phyloP scores from a whole-genome alignment of 2,797 vertebrate genomes.

The Loris lydekkerianus region DNA sequence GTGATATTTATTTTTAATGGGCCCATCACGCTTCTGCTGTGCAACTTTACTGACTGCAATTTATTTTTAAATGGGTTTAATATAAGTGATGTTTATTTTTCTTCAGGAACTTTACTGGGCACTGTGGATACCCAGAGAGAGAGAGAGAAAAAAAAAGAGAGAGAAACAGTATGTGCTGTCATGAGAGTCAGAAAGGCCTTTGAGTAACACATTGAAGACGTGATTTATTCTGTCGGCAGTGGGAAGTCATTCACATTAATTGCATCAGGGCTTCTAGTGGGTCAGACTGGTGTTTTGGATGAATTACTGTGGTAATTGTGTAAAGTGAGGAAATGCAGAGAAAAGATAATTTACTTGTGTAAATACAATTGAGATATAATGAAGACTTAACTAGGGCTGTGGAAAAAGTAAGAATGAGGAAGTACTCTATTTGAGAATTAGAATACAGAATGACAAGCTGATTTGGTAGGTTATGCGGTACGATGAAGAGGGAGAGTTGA shows the following conservation, averaged over 20 bases:
- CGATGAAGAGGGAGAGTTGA: not conserved
- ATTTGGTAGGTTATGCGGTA: not conserved
- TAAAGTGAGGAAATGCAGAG: not conserved
- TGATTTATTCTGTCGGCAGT: constrained; percentile 37
- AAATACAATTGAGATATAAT: not conserved
- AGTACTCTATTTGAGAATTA: not conserved
- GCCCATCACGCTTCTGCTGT: too few species aligned
- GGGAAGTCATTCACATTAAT: not conserved
- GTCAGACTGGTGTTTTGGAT: not conserved
- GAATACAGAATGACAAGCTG: not conserved
- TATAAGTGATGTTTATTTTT: not conserved
- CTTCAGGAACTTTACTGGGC: not conserved
- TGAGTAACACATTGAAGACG: not conserved
- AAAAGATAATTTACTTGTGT: not conserved
- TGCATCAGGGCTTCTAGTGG: not conserved
- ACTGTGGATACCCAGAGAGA: not conserved
- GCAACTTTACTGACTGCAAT: not conserved
- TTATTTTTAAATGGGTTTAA: not conserved
- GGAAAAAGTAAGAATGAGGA: not conserved
- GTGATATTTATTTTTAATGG: not conserved
- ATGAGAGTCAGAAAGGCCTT: not conserved
- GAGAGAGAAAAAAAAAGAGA: not conserved
- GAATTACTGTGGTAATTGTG: not conserved
- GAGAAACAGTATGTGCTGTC: not conserved
- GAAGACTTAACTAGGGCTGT: not conserved